phyloP scores from a whole-genome alignment of 2,113 vertebrate genomes.

The Myanophis thanlyinensis region DNA sequence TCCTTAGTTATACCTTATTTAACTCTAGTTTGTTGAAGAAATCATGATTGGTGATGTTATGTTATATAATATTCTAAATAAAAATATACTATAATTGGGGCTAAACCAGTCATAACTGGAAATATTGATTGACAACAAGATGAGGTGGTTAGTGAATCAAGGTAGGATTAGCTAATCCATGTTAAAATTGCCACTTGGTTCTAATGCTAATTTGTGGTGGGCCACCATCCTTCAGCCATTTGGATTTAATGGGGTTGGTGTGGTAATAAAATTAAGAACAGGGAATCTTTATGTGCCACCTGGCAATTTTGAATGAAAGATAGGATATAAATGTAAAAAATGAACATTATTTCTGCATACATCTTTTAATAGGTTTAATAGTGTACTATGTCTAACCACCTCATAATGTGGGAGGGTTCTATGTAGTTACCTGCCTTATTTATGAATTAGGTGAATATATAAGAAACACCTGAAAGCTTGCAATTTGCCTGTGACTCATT shows the following conservation, averaged over 20 bases:
- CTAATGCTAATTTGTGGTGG: not conserved
- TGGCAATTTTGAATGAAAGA: not conserved
- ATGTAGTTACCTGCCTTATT: not conserved
- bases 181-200: not conserved
- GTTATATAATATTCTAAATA: not conserved
- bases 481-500: not conserved
- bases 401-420: not conserved
- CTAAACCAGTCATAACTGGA: not conserved
- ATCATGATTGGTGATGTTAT: not conserved
- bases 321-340: not conserved
- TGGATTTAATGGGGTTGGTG: not conserved
- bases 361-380: not conserved
- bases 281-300: not conserved
- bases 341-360: not conserved
- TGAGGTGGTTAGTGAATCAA: not conserved
- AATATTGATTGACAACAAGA: not conserved
- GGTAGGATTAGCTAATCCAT: not conserved
- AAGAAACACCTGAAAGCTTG: not conserved
- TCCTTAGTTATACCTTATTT: not conserved
- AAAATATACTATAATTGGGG: not conserved
- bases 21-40: not conserved
- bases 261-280: not conserved
- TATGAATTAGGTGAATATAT: not conserved
- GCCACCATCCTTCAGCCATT: not conserved
- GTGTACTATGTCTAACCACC: not conserved